These are phyloP conservation scores for Morpho deidamia DNA, from an alignment of 2,888 invertebrate species.

Conservation along the genomic window DNA sequence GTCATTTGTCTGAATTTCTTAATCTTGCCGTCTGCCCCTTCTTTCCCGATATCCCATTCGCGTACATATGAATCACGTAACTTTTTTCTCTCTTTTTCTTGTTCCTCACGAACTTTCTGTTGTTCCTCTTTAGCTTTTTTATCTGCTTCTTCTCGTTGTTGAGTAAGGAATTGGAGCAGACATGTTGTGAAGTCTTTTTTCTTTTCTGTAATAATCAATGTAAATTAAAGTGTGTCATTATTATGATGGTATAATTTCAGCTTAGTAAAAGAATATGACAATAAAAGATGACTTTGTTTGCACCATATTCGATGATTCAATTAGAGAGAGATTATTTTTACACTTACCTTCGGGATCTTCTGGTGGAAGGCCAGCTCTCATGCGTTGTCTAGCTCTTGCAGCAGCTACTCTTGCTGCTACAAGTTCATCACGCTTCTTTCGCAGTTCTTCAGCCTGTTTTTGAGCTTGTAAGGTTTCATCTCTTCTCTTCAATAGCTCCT, in stretches of 20 bases:
- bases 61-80: slow-evolving; percentile 77
- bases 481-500: slow-evolving; percentile 84
- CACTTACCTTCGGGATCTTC: slow-evolving; percentile 72
- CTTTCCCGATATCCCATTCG: slow-evolving; percentile 87
- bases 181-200: slow-evolving; percentile 60
- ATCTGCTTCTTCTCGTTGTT: slow-evolving; percentile 71
- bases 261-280: too few relatives aligned
- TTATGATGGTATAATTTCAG: too few relatives aligned
- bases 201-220: slow-evolving; percentile 43
- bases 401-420: slow-evolving; percentile 84
- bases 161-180: slow-evolving; percentile 61
- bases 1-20: slow-evolving; percentile 78
- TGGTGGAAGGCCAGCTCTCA: slow-evolving; percentile 84
- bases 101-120: slow-evolving; percentile 51
- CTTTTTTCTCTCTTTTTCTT: slow-evolving; percentile 68
- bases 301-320: too few relatives aligned
- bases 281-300: too few relatives aligned
- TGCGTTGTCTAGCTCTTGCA: slow-evolving; percentile 85
- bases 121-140: slow-evolving; percentile 58
- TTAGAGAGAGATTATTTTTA: too few relatives aligned
- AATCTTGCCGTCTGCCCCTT: slow-evolving; percentile 70
- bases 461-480: slow-evolving; percentile 84
- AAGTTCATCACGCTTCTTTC: slow-evolving; percentile 81
- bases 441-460: slow-evolving; percentile 78
- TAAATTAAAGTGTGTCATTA: too few relatives aligned